phyloP scores from a whole-genome alignment of 2,888 invertebrate species.

The Camponotus fellah region DNA sequence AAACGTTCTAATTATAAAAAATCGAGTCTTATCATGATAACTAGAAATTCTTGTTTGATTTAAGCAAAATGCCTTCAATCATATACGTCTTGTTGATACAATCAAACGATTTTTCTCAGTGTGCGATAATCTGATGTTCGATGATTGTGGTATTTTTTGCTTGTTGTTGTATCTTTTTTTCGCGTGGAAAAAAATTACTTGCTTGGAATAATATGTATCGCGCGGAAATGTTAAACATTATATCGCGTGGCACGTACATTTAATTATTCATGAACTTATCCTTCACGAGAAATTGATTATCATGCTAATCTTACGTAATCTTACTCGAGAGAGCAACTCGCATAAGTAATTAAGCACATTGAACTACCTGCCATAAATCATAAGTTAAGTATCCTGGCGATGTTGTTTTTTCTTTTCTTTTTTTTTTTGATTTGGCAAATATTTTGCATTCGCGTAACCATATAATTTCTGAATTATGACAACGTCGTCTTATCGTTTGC shows the following conservation, averaged over 20 bases:
- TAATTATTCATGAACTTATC: constrained; percentile 35
- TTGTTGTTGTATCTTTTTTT: neutral
- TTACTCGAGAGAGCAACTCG: neutral
- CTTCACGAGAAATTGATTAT: constrained; percentile 40
- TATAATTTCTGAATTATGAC: constrained; percentile 22
- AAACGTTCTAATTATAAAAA: too few relatives aligned
- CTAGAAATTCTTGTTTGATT: too few relatives aligned
- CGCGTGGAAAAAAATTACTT: too few relatives aligned
- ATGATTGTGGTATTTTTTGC: neutral
- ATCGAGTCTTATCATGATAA: too few relatives aligned
- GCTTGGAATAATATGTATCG: neutral
- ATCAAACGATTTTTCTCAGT: too few relatives aligned
- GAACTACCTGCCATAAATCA: constrained; percentile 26
- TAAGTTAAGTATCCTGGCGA: constrained; percentile 9
- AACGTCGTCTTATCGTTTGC: constrained; percentile 1
- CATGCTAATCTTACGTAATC: constrained; percentile 23
- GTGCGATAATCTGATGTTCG: too few relatives aligned
- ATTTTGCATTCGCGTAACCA: constrained; percentile 10
- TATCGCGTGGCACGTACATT: neutral
- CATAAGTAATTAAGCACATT: neutral
- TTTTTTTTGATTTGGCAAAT: neutral
- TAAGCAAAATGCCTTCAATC: too few relatives aligned
- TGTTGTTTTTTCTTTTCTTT: neutral
- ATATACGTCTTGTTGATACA: too few relatives aligned
- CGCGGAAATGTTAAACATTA: constrained; percentile 16